Conservation (phyloP, 2,797 vertebrate species). For the Semotilus atromaculatus region DNA sequence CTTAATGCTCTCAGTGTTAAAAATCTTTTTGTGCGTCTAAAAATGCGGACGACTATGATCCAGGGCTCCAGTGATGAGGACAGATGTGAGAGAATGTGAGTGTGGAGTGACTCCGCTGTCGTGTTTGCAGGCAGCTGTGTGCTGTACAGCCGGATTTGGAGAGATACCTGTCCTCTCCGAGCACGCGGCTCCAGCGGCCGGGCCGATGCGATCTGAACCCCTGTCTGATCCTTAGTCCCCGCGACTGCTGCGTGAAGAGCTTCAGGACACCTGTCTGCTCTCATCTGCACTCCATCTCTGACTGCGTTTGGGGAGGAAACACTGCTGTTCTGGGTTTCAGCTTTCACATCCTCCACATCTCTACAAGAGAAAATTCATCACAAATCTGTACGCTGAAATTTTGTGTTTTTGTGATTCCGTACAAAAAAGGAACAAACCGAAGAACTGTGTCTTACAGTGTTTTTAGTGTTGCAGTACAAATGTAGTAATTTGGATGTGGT, state of each 20-base stretch:
- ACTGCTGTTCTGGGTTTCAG: background rate
- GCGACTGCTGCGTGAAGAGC: slow-evolving; percentile 41
- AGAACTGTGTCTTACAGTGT: background rate
- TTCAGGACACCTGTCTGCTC: slow-evolving; percentile 57
- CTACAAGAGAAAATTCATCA: background rate
- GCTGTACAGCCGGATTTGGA: slow-evolving; percentile 65
- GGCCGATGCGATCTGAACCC: slow-evolving; percentile 72
- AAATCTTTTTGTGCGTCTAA: background rate
- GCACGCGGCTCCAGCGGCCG: slow-evolving; percentile 54
- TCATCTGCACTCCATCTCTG: slow-evolving; percentile 20
- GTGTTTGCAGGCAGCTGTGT: slow-evolving; percentile 63
- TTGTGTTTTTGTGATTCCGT: background rate
- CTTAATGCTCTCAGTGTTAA: background rate
- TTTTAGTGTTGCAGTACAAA: background rate
- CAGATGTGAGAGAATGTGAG: slow-evolving; percentile 57
- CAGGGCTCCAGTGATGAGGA: slow-evolving; percentile 11
- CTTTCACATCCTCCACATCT: background rate
- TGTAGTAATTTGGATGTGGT: background rate
- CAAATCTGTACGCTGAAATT: background rate
- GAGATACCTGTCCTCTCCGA: slow-evolving; percentile 75
- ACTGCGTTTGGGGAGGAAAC: slow-evolving; percentile 11
- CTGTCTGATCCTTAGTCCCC: slow-evolving; percentile 64
- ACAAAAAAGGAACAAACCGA: background rate
- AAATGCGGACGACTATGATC: background rate
- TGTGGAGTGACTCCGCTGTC: slow-evolving; percentile 68